Percentiles rank a stretch among this genome's conserved stretches.
phyloP scores from a whole-genome alignment of 2,797 vertebrate species.

The Gouania willdenowi region DNA sequence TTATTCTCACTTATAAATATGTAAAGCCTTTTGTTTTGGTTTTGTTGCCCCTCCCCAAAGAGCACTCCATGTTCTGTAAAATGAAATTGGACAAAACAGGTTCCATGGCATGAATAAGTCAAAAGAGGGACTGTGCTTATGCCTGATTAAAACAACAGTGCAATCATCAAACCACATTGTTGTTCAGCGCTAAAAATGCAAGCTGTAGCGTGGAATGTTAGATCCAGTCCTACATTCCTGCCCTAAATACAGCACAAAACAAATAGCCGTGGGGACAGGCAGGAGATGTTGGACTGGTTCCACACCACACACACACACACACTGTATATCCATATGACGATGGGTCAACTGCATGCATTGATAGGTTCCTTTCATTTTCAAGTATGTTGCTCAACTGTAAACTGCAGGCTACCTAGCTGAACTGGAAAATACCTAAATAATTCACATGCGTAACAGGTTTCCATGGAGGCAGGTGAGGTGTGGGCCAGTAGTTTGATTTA shows the following conservation, averaged over 20 bases:
- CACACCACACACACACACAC: constrained; percentile 53
- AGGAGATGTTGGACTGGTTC: constrained; percentile 50
- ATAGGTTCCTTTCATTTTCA: constrained; percentile 12
- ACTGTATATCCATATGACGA: constrained; percentile 20
- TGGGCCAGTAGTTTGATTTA: background rate
- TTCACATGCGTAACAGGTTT: constrained; percentile 21
- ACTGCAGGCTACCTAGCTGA: constrained; percentile 20
- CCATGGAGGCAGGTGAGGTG: background rate
- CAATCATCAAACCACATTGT: constrained; percentile 9
- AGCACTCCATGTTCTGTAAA: constrained; percentile 62
- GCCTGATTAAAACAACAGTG: constrained; percentile 17
- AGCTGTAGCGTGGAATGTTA: constrained; percentile 18
- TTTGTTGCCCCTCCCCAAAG: constrained; percentile 21
- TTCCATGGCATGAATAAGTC: constrained; percentile 67
- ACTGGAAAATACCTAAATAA: constrained; percentile 42
- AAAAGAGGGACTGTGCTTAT: constrained; percentile 28
- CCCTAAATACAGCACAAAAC: constrained; percentile 66
- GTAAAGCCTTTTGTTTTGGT: constrained; percentile 65
- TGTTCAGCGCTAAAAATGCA: constrained; percentile 15
- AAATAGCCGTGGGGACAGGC: constrained; percentile 44
- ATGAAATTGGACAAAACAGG: constrained; percentile 58
- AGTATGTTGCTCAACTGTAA: background rate
- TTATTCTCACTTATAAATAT: constrained; percentile 67
- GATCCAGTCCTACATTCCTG: constrained; percentile 62
- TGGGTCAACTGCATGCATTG: constrained; percentile 31